These are phyloP conservation scores for Volucella bombylans DNA, from an alignment of 2,888 invertebrate genomes.

Conservation along the genomic window DNA sequence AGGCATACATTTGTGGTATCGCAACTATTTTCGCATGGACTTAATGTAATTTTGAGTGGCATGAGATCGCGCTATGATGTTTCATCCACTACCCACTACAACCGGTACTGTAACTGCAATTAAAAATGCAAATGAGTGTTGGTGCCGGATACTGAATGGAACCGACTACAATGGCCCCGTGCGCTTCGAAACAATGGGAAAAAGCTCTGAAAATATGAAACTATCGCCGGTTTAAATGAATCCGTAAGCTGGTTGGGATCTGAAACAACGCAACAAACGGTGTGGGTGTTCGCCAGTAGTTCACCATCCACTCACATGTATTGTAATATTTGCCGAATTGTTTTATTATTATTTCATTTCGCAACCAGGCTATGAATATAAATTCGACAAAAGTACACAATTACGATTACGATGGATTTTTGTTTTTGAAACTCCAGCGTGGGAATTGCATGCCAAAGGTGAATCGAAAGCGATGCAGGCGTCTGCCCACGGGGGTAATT, in stretches of 20 bases:
- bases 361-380: constrained; percentile 67
- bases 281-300: background rate
- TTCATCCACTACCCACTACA: background rate
- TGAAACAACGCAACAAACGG: background rate
- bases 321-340: constrained; percentile 65
- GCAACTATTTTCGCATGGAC: constrained; percentile 62
- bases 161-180: background rate
- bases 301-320: constrained; percentile 30
- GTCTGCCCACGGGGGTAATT: too few species aligned
- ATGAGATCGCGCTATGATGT: constrained; percentile 40
- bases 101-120: constrained; percentile 57
- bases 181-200: constrained; percentile 35
- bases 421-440: too few species aligned
- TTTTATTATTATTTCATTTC: constrained; percentile 71
- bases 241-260: constrained; percentile 1
- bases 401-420: background rate
- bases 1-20: constrained; percentile 56
- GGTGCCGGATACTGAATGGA: background rate
- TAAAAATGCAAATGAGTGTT: constrained; percentile 70
- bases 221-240: constrained; percentile 34
- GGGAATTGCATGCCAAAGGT: too few species aligned
- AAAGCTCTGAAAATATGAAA: constrained; percentile 1
- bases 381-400: constrained; percentile 46
- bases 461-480: too few species aligned
- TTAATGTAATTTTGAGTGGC: constrained; percentile 68